Evolutionary conservation across 2,888 invertebrate genomes (phyloP).

Genomic region (Rhingia rostrata): DNA sequence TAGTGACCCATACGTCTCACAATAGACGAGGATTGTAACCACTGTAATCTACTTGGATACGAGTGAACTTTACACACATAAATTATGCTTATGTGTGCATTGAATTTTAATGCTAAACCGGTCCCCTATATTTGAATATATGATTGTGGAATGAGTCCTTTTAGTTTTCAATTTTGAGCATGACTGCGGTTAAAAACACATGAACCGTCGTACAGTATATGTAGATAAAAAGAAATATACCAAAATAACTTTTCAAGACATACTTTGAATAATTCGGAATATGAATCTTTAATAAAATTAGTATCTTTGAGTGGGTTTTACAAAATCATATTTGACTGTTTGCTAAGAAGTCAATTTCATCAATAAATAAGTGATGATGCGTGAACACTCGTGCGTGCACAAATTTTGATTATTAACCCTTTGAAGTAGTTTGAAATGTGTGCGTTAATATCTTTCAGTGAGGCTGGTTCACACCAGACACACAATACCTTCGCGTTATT

Average conservation of each 20-base stretch:
- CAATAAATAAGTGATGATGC: slow-evolving; percentile 1
- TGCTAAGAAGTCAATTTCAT: no score
- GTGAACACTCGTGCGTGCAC: not conserved
- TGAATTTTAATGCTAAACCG: not conserved
- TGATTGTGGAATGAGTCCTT: not conserved
- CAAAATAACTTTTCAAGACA: no score
- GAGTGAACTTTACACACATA: not conserved
- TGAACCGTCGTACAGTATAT: not conserved
- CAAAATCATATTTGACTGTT: no score
- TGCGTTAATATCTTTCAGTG: not conserved
- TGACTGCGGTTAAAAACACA: not conserved
- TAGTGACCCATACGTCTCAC: no score
- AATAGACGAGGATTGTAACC: no score
- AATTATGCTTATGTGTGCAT: slow-evolving; percentile 10
- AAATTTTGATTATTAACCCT: slow-evolving; percentile 1
- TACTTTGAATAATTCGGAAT: no score
- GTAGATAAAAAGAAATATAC: not conserved
- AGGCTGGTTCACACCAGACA: not conserved
- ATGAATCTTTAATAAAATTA: no score
- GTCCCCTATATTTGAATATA: slow-evolving; percentile 23
- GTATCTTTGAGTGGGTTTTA: no score
- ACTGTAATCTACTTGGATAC: not conserved
- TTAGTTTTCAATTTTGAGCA: not conserved
- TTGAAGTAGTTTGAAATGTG: slow-evolving; percentile 13
- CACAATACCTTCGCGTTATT: slow-evolving; percentile 7